These are phyloP conservation scores for Rostratula benghalensis DNA, from an alignment of 2,113 vertebrate species.

Conservation along the genomic window DNA sequence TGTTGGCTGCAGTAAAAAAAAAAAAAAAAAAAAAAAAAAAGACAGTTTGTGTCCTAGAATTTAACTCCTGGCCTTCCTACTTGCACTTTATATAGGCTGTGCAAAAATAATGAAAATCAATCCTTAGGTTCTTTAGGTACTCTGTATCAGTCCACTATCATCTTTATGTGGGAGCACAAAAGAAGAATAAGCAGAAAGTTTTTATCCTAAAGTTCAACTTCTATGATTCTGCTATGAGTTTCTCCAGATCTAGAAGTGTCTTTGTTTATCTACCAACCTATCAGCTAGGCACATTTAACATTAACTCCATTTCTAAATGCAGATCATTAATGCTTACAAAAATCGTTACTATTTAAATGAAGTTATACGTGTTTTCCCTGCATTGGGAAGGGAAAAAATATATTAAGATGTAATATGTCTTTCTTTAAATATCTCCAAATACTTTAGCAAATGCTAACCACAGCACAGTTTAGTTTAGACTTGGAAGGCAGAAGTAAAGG, in stretches of 20 bases:
- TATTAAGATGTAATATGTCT: neutral
- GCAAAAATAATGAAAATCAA: neutral
- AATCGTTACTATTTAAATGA: neutral
- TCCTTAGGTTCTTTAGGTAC: neutral
- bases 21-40: neutral
- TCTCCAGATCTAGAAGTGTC: neutral
- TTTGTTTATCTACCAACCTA: neutral
- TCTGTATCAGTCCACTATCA: neutral
- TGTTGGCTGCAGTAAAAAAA: neutral
- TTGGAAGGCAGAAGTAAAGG: neutral
- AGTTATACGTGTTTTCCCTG: neutral
- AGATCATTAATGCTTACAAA: neutral
- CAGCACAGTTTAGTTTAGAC: neutral
- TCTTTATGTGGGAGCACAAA: neutral
- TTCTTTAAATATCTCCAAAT: neutral
- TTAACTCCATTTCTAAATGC: neutral
- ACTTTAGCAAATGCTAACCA: neutral
- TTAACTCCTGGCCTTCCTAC: neutral
- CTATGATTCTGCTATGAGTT: neutral
- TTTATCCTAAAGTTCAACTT: neutral
- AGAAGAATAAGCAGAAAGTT: neutral
- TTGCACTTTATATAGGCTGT: neutral
- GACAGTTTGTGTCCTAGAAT: neutral
- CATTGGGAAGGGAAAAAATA: neutral
- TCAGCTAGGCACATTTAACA: neutral